Evolutionary conservation across 1,140 invertebrate species (phyloP).

Genomic region (Platorchestia sp.): DNA sequence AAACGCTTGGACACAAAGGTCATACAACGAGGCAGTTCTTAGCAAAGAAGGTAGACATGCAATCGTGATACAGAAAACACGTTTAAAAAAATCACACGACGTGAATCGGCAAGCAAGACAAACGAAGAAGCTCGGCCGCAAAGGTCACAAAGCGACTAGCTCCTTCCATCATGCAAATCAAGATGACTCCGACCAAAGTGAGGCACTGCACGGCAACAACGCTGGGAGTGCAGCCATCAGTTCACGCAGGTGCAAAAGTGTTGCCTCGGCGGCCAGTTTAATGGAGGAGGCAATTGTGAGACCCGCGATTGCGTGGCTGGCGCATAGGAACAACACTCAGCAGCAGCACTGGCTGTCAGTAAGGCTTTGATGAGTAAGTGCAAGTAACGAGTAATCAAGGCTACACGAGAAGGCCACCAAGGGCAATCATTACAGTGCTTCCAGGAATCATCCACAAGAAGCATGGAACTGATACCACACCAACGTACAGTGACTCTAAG

Average conservation of each 20-base stretch:
- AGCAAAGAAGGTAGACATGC: background rate
- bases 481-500: too few species aligned
- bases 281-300: background rate
- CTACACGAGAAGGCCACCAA: too few species aligned
- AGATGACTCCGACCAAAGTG: background rate
- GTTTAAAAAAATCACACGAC: background rate
- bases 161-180: background rate
- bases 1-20: background rate
- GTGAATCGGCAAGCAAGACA: background rate
- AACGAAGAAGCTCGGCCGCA: background rate
- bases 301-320: background rate
- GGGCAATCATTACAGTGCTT: background rate
- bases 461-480: background rate
- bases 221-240: background rate
- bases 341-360: background rate
- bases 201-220: background rate
- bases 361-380: too few species aligned
- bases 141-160: background rate
- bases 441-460: background rate
- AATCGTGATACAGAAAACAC: background rate
- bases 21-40: background rate
- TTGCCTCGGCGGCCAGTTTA: background rate
- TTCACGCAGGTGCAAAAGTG: background rate
- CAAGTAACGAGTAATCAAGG: too few species aligned
- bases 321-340: background rate